Evolutionary conservation across 1,140 invertebrate genomes (phyloP).

Genomic region (Odontomachus brunneus): DNA sequence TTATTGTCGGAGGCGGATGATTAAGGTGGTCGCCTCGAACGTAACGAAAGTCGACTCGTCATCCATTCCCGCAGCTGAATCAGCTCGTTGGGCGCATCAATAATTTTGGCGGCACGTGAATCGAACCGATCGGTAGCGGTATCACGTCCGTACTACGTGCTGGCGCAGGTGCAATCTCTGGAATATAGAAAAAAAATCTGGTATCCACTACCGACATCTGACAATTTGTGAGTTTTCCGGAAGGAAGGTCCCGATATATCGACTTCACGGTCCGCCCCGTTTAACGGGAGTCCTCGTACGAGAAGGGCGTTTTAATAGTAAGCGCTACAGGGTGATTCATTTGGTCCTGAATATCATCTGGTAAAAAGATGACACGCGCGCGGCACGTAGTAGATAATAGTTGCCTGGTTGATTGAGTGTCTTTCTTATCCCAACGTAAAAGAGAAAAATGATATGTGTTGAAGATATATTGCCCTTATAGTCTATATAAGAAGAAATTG

Average conservation of each 20-base stretch:
- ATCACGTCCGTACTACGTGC: slow-evolving; percentile 68
- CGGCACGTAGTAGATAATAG: not conserved
- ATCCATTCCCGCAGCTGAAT: slow-evolving; percentile 53
- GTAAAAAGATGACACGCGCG: not conserved
- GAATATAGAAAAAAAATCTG: slow-evolving; percentile 52
- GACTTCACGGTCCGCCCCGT: not conserved
- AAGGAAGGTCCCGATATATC: slow-evolving; percentile 28
- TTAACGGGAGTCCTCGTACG: not conserved
- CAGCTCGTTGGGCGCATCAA: slow-evolving; percentile 50
- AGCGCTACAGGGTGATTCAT: not conserved
- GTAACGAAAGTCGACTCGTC: slow-evolving; percentile 57
- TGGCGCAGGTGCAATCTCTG: slow-evolving; percentile 36
- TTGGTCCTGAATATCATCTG: not conserved
- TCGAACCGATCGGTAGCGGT: slow-evolving; percentile 65
- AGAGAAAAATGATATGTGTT: not conserved
- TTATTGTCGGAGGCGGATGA: slow-evolving; percentile 46
- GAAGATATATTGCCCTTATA: too few relatives aligned
- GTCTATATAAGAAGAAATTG: too few relatives aligned
- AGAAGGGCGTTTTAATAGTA: not conserved
- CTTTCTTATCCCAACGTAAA: not conserved
- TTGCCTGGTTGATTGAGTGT: not conserved
- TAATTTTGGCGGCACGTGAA: slow-evolving; percentile 42
- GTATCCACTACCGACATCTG: slow-evolving; percentile 20
- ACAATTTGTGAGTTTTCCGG: slow-evolving; percentile 49
- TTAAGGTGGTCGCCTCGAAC: slow-evolving; percentile 49